phyloP scores from a whole-genome alignment of 2,797 vertebrate genomes.

The Novumbra hubbsi region DNA sequence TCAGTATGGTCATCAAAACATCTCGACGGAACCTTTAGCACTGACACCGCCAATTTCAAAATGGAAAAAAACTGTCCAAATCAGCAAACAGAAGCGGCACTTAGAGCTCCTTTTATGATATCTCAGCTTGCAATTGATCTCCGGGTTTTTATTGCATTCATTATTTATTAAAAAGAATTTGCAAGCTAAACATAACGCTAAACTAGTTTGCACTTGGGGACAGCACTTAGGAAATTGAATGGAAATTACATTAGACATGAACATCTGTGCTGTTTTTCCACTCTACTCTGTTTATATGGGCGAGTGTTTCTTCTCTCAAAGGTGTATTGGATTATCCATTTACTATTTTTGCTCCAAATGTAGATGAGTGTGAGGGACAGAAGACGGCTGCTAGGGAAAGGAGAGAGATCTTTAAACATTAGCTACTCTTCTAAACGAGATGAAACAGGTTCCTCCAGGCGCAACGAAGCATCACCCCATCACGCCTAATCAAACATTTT shows the following conservation, averaged over 20 bases:
- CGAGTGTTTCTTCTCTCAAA: constrained; percentile 38
- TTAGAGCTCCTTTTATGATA: constrained; percentile 81
- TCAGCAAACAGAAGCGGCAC: constrained; percentile 74
- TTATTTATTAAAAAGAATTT: constrained; percentile 93
- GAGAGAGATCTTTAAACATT: constrained; percentile 4
- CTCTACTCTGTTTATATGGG: constrained; percentile 36
- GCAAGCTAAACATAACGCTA: constrained; percentile 90
- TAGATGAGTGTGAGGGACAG: constrained; percentile 9
- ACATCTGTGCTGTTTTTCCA: constrained; percentile 68
- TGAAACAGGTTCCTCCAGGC: background rate
- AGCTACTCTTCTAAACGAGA: background rate
- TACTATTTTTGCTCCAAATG: constrained; percentile 27
- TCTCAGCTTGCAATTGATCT: constrained; percentile 87
- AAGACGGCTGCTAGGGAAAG: constrained; percentile 6
- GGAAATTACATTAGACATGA: constrained; percentile 89
- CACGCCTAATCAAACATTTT: background rate
- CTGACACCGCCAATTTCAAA: constrained; percentile 59
- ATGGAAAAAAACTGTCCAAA: constrained; percentile 73
- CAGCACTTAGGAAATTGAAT: constrained; percentile 90
- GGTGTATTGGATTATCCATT: constrained; percentile 54
- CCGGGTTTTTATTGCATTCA: constrained; percentile 86
- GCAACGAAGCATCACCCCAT: constrained; percentile 5
- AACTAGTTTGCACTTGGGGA: constrained; percentile 88
- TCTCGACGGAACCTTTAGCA: constrained; percentile 48
- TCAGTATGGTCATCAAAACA: constrained; percentile 32